A percentile compares a stretch with the other conserved stretches of the same genome.
phyloP scores from a whole-genome alignment of 2,888 invertebrate species.

The Andrena praecox region DNA sequence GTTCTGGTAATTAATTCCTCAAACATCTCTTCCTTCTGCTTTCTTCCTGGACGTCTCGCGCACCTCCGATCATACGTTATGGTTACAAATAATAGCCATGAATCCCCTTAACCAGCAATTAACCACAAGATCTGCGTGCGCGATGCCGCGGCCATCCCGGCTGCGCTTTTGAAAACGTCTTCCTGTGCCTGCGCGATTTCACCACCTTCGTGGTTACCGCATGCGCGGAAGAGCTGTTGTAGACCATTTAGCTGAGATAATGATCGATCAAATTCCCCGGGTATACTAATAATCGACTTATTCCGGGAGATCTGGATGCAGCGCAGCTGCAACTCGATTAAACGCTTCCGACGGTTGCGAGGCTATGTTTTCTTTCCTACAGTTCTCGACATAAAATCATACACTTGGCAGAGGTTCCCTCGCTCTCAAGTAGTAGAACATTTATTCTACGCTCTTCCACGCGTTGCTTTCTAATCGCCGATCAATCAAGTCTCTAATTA shows the following conservation, averaged over 20 bases:
- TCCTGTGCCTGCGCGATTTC: slow-evolving; percentile 22
- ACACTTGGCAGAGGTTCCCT: background rate
- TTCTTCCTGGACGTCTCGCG: slow-evolving; percentile 8
- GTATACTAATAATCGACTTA: slow-evolving; percentile 32
- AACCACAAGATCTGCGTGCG: background rate
- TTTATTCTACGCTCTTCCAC: background rate
- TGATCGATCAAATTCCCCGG: slow-evolving; percentile 17
- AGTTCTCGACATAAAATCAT: background rate
- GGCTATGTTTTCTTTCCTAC: background rate
- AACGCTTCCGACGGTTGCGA: background rate
- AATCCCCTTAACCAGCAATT: slow-evolving; percentile 22
- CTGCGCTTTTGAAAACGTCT: slow-evolving; percentile 10
- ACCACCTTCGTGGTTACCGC: slow-evolving; percentile 22
- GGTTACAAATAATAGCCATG: slow-evolving; percentile 6
- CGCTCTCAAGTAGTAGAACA: background rate
- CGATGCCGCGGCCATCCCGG: slow-evolving; percentile 2
- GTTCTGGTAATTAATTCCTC: background rate
- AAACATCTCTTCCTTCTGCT: slow-evolving; percentile 10
- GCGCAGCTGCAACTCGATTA: slow-evolving; percentile 21
- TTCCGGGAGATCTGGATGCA: slow-evolving; percentile 19
- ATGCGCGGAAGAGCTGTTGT: slow-evolving; percentile 10
- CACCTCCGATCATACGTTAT: background rate
- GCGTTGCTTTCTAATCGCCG: background rate
- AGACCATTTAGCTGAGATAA: slow-evolving; percentile 33
- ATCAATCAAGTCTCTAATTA: too few species aligned